Base-by-base conservation (phyloP, 1,140 invertebrate species). In the Drosophila pallidifrons region DNA sequence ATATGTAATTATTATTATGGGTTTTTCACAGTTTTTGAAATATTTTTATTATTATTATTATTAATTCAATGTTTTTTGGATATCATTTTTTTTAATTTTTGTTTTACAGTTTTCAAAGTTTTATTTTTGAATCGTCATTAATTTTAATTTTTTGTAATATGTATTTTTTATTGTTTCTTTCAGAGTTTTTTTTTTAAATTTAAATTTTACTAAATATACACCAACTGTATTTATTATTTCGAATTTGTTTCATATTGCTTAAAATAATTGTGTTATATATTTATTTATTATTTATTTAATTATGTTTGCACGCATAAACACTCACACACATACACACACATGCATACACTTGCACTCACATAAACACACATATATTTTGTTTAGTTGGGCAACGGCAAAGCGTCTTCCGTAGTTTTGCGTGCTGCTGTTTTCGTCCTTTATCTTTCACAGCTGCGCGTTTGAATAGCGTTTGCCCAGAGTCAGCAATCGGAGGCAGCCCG, bases 381-480 rank as follows among this genome's bases (percentile, higher is more conserved):
- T 64, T 74, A 70, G 49, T 46, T 61, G 52, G 20, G 20, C 20
- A 25, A 25, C 4, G 20, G 20, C 20, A 25, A 25, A 25, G 13
- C 52, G 64, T 58, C 54, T 54, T 51, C 69, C 68, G 67, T 57
- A 71, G 66, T 71, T 85, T 72, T 49, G 52, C 81, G 69, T 57
- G 61, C 79, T 72, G 61, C 79, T 72, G 79, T 80, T 79, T 68
- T 61, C 79, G 83, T 87, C 80, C 85, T 85, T 85, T 79, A 88
- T 81, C 77, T 79, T 85, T 89, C 85, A 89, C 83, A 81, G 85
- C 78, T 85, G 83, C 82, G 75, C 83, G 83, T 75, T 85, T 83
- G 77, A 83, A 85, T 75, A 78, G 64, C 81, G 85, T 88, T 89
- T 88, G 86, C 58, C 71, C 60, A 35, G 25, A 35, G 30, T 41